Evolutionary conservation across 2,888 invertebrate species (phyloP), one percentile per base, ranked within the genome.

Genomic region (Callimorpha dominula): DNA sequence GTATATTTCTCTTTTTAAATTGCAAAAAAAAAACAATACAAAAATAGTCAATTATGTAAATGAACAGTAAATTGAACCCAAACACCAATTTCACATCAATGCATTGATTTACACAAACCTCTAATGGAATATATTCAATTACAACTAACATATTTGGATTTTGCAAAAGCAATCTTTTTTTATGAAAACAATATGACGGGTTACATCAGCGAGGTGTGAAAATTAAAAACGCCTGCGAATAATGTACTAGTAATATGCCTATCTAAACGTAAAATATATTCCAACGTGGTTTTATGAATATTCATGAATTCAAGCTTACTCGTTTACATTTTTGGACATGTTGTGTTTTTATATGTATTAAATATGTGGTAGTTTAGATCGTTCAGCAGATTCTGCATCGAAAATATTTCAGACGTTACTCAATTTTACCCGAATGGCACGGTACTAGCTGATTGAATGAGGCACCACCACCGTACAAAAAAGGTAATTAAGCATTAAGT

Each of bases 231-330:
- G 42, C 62, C 14, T 14, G 31, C 15, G 52, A 50, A 71, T 67
- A 62, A 60, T 65, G 11, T 72, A 68, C 81, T 71, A 78, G 71
- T 76, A 83, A 79, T 80, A 73, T 78, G 70, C 80, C 74, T 82
- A 78, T 79, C 71, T 82, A 82, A 84, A 74, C 68, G 68, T 70
- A 40, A 50, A 73, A 67, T 68, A 57, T 63, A 71, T 71, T 62
- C 43, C 42, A 49, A 68, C 76, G 71, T 74, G 68, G 70, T 69
- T 42, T 0, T 78, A 72, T 79, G 70, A 83, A 82, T 82, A 83
- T 83, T 82, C 72, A 83, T 84, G 69, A 76, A 76, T 70, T 81
- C 65, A 15, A 49, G 49, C 70, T 75, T 75, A 73, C 77, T 77
- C 72, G 52, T 65, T 73, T 70, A 70, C 62, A 54, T 57, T 64